Evolutionary conservation across 1,140 invertebrate genomes (phyloP), one percentile per base, ranked within the genome.

Genomic region (Drosophila yakuba): DNA sequence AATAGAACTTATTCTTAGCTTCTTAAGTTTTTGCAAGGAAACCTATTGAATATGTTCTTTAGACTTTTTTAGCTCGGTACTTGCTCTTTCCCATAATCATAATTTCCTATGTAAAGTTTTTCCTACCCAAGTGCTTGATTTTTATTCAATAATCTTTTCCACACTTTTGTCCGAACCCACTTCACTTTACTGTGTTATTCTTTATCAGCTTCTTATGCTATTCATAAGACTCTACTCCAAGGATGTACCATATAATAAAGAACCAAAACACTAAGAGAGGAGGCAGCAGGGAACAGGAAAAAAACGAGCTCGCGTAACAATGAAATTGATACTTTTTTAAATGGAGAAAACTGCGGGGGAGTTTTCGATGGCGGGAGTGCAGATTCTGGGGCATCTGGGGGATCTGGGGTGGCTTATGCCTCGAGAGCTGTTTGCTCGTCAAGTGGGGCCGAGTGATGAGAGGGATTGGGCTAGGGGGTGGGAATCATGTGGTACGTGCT

Each of bases 281-380:
- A 54, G 61, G 17, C 14, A 51, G 3, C 39, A 44, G 64, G 17
- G 17, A 51, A 4, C 39, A 44, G 20, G 51, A 61, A 63, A 80
- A 83, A 89, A 83, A 83, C 80, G 80, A 83, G 84, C 74, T 74
- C 80, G 80, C 84, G 84, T 89, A 88, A 88, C 84, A 88, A 88
- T 88, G 84, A 88, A 88, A 88, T 89, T 88, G 84, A 88, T 88
- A 89, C 84, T 86, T 88, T 82, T 86, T 88, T 84, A 88, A 88
- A 89, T 89, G 73, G 72, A 62, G 50, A 45, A 62, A 51, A 23
- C 17, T 23, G 60, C 17, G 47, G 60, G 47, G 47, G 39, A 60
- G 32, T 43, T 60, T 62, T 60, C 59, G 47, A 8, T 4, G 51
- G 28, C 41, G 17, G 38, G 15, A 8, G 28, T 48, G 43, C n/a